These are phyloP conservation scores for Dendronephthya gigantea DNA, from an alignment of 64 coral and sea anemone species.

Conservation along the genomic window DNA sequence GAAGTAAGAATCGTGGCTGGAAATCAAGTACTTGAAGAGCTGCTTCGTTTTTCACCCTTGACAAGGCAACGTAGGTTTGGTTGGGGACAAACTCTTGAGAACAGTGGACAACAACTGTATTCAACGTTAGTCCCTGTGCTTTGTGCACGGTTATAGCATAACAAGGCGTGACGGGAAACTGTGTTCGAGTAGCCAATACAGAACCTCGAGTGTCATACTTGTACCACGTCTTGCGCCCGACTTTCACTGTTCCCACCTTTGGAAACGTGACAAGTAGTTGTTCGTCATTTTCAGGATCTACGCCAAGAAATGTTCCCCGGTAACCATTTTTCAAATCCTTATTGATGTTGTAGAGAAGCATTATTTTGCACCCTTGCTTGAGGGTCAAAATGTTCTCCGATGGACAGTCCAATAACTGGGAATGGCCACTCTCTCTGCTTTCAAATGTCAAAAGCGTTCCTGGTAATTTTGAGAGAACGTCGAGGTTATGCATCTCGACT, in stretches of 20 bases:
- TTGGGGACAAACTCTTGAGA: too few relatives aligned
- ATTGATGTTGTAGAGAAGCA: not conserved
- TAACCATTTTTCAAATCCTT: not conserved
- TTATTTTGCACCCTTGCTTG: not conserved
- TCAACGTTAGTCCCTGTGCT: not conserved
- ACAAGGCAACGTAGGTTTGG: too few relatives aligned
- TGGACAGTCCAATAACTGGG: not conserved
- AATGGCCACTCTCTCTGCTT: not conserved
- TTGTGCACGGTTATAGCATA: not conserved
- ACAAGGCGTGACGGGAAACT: not conserved
- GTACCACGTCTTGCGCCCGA: too few relatives aligned
- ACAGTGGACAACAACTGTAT: too few relatives aligned
- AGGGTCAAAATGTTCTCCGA: not conserved
- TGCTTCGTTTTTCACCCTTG: too few relatives aligned
- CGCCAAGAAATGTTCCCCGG: not conserved
- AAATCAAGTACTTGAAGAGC: too few relatives aligned
- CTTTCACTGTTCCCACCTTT: too few relatives aligned
- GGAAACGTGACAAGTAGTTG: not conserved
- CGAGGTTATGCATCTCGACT: too few relatives aligned
- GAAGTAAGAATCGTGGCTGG: too few relatives aligned
- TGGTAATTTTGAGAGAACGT: too few relatives aligned
- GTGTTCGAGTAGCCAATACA: not conserved
- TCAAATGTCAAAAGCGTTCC: too few relatives aligned
- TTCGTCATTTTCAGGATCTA: not conserved
- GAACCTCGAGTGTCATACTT: too few relatives aligned